Evolutionary conservation across 2,797 vertebrate species (phyloP), one percentile per base, ranked within the genome.

Genomic region (Sebastes iracundus): DNA sequence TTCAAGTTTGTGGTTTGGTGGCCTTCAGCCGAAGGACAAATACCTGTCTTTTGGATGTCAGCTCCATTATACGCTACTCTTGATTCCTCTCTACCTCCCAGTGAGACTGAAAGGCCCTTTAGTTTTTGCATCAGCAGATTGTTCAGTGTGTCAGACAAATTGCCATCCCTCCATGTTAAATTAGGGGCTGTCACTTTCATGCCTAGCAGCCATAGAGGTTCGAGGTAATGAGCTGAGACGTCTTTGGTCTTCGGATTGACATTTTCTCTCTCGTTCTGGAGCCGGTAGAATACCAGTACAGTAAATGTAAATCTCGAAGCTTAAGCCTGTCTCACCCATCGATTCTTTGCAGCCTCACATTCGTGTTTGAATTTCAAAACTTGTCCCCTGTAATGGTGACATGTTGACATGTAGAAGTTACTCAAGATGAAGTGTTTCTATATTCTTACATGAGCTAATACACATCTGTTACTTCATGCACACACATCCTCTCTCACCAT

Each of bases 101-200:
- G 89, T 58, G 88, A 86, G 90, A 90, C 91, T 90, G 90, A 94
- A 91, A 94, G 89, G 87, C 85, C 88, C 92, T 94, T 94, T 90
- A 87, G 81, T 90, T 89, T 94, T 89, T 91, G 91, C 90, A 93
- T 92, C 92, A 94, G 93, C 90, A 88, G 89, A 93, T 92, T 93
- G 89, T 90, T 93, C 87, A 69, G 75, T 77, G 90, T 93, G 93
- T 94, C 93, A 95, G 90, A 92, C 88, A 92, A 94, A 94, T 94
- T 94, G 92, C 91, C 85, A 85, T 91, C 89, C 82, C 84, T 90
- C 84, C 87, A 79, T 90, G 85, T 93, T 93, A 92, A 94, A 94
- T 94, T 93, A 94, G 81, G 70, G 86, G 81, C 88, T 95, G 94
- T 94, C 94, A 94, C 88, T 93, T 93, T 86, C 87, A 87, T 91